Base-by-base conservation (phyloP, 2,888 invertebrate species). In the Erannis defoliaria region DNA sequence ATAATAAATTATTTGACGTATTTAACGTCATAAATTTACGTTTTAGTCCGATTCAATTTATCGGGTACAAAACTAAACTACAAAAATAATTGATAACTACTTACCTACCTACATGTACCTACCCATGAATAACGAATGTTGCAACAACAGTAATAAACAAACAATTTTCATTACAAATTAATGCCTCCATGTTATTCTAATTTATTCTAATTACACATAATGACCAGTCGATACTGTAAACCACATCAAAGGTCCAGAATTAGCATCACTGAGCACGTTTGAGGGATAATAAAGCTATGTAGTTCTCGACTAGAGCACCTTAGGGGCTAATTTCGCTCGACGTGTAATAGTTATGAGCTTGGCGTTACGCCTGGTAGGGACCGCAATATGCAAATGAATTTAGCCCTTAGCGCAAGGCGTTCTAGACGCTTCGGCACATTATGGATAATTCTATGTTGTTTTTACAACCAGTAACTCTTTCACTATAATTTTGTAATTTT, bases 331-430 rank as follows among this genome's bases (percentile, higher is more conserved):
- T 92, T 88, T 88, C 68, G 82, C 84, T 79, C 86, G 85, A 85
- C 86, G 78, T 78, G 81, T 91, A 90, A 90, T 91, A 86, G 89
- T 90, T 89, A 89, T 89, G 85, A 88, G 85, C 77, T 78, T 81
- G 78, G 77, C 78, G 71, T 73, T 76, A 76, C 70, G 77, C 78
- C 77, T 79, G 78, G 75, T 75, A 76, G 78, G 74, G 81, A 86
- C 86, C 86, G 81, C 86, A 89, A 86, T 90, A 92, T 91, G 91
- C 88, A 90, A 92, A 92, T 93, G 86, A 86, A 83, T 87, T 82
- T 89, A 81, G 89, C 89, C 90, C 85, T 86, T 82, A 90, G 87
- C 85, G 84, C 54, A 67, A 63, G 71, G 68, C 64, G 62, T 65
- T 64, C 55, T 63, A 55, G 67, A 67, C 49, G 67, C 60, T 67